Evolutionary conservation across 1,140 invertebrate genomes (phyloP).

Genomic region (Aethina tumida): DNA sequence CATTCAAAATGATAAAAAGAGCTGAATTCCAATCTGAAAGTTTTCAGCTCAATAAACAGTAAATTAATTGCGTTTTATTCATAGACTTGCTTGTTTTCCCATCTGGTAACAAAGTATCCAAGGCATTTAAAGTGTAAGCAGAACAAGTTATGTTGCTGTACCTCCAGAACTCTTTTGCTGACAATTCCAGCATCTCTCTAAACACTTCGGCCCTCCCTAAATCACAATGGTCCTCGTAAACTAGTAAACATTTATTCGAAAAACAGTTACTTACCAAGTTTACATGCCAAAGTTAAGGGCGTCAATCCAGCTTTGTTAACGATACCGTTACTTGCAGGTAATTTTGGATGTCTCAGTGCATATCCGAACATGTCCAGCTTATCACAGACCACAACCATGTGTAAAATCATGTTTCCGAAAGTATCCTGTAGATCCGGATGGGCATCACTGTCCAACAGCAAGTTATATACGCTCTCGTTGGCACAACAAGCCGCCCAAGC

Average conservation of each 20-base stretch:
- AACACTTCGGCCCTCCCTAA: conserved; percentile 87
- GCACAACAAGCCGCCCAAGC: conserved; percentile 95
- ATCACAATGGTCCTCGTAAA: neutral
- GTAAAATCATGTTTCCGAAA: conserved; percentile 93
- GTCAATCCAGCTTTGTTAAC: conserved; percentile 84
- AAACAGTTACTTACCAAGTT: conserved; percentile 44
- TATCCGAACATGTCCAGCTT: conserved; percentile 98
- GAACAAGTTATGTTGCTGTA: conserved; percentile 99
- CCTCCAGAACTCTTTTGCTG: conserved; percentile 93
- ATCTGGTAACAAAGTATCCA: conserved; percentile 90
- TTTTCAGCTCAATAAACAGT: conserved; percentile 3
- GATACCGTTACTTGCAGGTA: conserved; percentile 84
- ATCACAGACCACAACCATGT: conserved; percentile 97
- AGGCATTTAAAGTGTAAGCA: conserved; percentile 88
- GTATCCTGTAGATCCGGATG: conserved; percentile 87
- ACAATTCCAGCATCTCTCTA: conserved; percentile 94
- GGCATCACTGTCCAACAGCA: conserved; percentile 81
- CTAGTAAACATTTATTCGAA: neutral
- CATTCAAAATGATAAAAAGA: conserved; percentile 94
- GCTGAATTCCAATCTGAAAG: conserved; percentile 94
- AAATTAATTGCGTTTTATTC: neutral
- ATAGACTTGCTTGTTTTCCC: conserved; percentile 78
- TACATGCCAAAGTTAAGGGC: conserved; percentile 90
- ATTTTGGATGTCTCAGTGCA: conserved; percentile 86
- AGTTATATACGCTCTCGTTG: conserved; percentile 95